These are phyloP conservation scores for Myocastor coypus DNA, from an alignment of 2,113 vertebrate genomes.

Conservation along the genomic window DNA sequence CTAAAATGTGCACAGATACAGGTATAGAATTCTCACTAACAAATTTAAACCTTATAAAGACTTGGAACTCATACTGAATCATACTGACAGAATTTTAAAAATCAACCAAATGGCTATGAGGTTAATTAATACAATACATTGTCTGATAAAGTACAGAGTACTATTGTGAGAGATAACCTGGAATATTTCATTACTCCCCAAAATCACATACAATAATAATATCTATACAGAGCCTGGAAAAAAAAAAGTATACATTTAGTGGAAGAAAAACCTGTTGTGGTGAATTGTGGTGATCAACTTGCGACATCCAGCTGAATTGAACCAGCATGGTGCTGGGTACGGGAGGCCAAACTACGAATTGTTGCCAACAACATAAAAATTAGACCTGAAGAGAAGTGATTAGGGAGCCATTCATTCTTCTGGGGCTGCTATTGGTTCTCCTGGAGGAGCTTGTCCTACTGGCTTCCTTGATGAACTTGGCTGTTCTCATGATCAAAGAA, in stretches of 20 bases:
- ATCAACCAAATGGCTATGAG: not conserved
- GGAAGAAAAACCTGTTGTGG: not conserved
- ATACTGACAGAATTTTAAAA: constrained; percentile 49
- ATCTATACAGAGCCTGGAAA: not conserved
- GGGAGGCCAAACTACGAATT: too few species aligned
- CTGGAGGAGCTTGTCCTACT: too few species aligned
- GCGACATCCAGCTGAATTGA: too few species aligned
- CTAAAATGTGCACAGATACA: not conserved
- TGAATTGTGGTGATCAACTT: too few species aligned
- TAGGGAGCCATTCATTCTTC: too few species aligned
- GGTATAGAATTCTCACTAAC: not conserved
- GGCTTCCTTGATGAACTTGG: too few species aligned
- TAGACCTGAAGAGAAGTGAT: too few species aligned
- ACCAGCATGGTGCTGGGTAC: too few species aligned
- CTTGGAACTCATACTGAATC: not conserved
- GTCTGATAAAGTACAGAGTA: not conserved
- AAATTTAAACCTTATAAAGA: constrained; percentile 19
- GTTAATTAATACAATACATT: not conserved
- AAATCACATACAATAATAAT: constrained; percentile 21
- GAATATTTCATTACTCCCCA: constrained; percentile 20
- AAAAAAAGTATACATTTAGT: not conserved
- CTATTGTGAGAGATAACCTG: not conserved
- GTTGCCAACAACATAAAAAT: too few species aligned
- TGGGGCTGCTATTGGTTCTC: too few species aligned
- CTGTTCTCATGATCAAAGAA: too few species aligned